Conservation (phyloP, 92 coral and sea anemone species). For the Scolanthus callimorphus region DNA sequence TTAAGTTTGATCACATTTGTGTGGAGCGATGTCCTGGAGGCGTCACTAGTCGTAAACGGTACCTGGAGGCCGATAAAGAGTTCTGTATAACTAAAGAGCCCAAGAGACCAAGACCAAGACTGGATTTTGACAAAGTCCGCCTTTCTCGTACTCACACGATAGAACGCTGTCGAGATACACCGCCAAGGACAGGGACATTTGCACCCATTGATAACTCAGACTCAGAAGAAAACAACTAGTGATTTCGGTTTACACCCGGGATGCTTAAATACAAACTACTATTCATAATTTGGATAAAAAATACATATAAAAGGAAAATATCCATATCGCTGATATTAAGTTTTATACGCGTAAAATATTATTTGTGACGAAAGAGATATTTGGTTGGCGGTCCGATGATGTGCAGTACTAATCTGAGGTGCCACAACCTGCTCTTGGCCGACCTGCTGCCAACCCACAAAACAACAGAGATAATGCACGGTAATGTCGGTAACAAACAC, state of each 20-base stretch:
- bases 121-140: conserved; percentile 90
- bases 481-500: no score
- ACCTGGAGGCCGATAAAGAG: conserved; percentile 41
- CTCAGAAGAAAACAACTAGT: conserved; percentile 7
- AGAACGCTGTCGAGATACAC: background rate
- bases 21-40: background rate
- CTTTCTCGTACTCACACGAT: conserved; percentile 42
- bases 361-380: no score
- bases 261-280: background rate
- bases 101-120: conserved; percentile 77
- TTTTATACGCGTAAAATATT: no score
- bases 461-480: no score
- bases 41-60: conserved; percentile 36
- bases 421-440: no score
- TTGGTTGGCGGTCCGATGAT: no score
- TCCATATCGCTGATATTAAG: no score
- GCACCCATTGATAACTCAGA: conserved; percentile 21
- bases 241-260: background rate
- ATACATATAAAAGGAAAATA: no score
- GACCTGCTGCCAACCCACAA: no score
- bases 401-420: no score
- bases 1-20: conserved; percentile 12
- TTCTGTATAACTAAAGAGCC: conserved; percentile 9
- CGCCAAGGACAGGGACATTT: conserved; percentile 13
- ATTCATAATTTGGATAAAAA: background rate